Evolutionary conservation across 2,113 vertebrate species (phyloP).

Genomic region (Datnioides undecimradiatus): DNA sequence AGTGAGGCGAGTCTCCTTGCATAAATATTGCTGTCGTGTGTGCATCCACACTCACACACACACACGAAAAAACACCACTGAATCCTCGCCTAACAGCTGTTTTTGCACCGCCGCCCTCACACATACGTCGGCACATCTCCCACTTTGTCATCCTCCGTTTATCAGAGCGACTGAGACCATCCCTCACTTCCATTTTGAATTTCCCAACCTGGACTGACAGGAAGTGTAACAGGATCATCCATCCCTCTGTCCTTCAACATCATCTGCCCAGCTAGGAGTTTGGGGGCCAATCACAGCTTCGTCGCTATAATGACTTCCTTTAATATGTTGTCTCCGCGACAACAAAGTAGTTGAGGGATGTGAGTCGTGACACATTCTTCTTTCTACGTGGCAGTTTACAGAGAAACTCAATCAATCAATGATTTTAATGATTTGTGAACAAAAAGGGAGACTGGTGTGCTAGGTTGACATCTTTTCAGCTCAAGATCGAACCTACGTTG

Average conservation of each 20-base stretch:
- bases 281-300: slow-evolving; percentile 13
- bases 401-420: slow-evolving; percentile 15
- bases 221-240: slow-evolving; percentile 23
- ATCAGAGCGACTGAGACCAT: background rate
- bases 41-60: slow-evolving; percentile 31
- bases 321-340: slow-evolving; percentile 22
- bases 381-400: background rate
- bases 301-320: slow-evolving; percentile 42
- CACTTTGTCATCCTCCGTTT: background rate
- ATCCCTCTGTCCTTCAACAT: slow-evolving; percentile 44
- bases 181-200: slow-evolving; percentile 9
- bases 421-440: slow-evolving; percentile 6
- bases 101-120: slow-evolving; percentile 33
- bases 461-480: background rate
- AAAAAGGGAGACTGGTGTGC: background rate
- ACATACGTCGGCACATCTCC: slow-evolving; percentile 27
- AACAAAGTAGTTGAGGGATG: slow-evolving; percentile 16
- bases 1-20: slow-evolving; percentile 18
- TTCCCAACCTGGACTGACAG: slow-evolving; percentile 1
- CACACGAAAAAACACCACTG: slow-evolving; percentile 9
- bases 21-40: slow-evolving; percentile 38
- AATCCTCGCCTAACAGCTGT: slow-evolving; percentile 37
- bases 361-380: slow-evolving; percentile 18
- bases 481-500: background rate
- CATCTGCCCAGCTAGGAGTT: slow-evolving; percentile 15